Evolutionary conservation across 2,888 invertebrate genomes (phyloP).

Genomic region (Tipula unca): DNA sequence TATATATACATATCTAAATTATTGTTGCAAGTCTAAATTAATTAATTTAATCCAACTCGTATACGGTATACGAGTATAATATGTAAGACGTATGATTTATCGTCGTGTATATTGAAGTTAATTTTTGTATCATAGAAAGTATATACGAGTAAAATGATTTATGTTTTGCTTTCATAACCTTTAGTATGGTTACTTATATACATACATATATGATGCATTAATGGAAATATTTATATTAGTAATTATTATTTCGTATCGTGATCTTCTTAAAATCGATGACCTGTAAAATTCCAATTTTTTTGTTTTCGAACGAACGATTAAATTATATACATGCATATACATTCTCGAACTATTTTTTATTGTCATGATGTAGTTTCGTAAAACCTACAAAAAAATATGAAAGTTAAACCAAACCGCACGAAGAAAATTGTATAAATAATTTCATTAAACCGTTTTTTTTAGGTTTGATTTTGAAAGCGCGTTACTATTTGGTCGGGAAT

Average conservation of each 20-base stretch:
- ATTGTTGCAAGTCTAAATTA: background rate
- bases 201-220: background rate
- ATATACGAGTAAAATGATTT: background rate
- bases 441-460: background rate
- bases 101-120: background rate
- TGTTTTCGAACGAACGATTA: background rate
- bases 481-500: background rate
- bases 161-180: background rate
- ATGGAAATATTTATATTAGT: background rate
- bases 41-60: background rate
- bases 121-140: background rate
- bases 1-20: background rate
- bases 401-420: background rate
- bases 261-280: constrained; percentile 2
- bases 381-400: background rate
- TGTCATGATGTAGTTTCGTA: background rate
- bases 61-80: background rate
- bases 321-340: too few relatives aligned
- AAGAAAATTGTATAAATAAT: background rate
- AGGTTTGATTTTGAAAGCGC: background rate
- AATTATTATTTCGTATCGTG: background rate
- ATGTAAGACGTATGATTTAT: background rate
- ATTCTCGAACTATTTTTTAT: background rate
- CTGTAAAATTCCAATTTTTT: background rate
- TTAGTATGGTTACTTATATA: background rate